phyloP scores from a whole-genome alignment of 1,140 invertebrate species.

The Drosophila arizonae region DNA sequence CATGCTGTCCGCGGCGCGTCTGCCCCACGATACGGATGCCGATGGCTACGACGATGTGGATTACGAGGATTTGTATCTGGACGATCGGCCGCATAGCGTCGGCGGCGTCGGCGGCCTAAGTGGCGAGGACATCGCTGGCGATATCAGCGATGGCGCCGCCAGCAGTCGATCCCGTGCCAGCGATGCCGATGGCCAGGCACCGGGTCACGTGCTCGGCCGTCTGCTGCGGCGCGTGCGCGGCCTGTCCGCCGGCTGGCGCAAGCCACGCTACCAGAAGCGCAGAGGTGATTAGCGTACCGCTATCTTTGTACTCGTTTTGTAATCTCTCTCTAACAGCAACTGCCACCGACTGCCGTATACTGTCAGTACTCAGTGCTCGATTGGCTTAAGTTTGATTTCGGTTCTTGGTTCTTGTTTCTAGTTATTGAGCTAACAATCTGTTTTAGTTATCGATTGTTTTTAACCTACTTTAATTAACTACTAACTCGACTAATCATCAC shows the following conservation, averaged over 20 bases:
- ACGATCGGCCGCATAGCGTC: constrained; percentile 52
- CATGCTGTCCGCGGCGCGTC: constrained; percentile 31
- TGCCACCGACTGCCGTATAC: constrained; percentile 47
- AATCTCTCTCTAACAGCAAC: constrained; percentile 58
- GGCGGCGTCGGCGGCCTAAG: constrained; percentile 40
- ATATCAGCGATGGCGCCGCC: constrained; percentile 69
- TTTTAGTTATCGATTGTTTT: constrained; percentile 47
- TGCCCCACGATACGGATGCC: constrained; percentile 36
- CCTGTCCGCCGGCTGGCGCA: constrained; percentile 78
- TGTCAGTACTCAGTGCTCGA: constrained; percentile 33
- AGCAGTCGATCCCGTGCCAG: constrained; percentile 65
- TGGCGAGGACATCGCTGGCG: constrained; percentile 67
- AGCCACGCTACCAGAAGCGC: constrained; percentile 78
- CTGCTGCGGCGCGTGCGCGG: constrained; percentile 74
- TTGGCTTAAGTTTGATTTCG: constrained; percentile 52
- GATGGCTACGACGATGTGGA: constrained; percentile 66
- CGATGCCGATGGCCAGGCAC: constrained; percentile 39
- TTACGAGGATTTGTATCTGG: constrained; percentile 73
- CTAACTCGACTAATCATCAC: constrained; percentile 67
- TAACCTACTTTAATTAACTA: constrained; percentile 39
- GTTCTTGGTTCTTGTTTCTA: constrained; percentile 48
- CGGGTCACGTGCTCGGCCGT: constrained; percentile 69
- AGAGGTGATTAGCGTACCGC: constrained; percentile 76
- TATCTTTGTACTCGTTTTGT: constrained; percentile 51
- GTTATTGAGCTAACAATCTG: constrained; percentile 55